Base-by-base conservation (phyloP, 2,113 vertebrate species). In the Zapus hudsonius region DNA sequence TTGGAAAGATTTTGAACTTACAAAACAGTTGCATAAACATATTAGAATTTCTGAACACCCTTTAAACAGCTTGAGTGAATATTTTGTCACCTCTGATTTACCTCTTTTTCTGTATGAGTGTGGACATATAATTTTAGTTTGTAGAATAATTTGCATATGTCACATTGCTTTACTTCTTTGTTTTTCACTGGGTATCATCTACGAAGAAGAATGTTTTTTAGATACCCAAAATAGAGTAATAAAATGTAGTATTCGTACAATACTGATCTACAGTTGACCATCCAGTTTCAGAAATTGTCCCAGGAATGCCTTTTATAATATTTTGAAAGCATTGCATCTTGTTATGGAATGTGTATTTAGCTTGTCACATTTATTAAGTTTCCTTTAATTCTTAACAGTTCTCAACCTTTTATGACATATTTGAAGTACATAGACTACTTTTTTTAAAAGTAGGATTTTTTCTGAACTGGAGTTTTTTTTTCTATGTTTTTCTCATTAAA, bases 1-100 rank as follows among this genome's bases (percentile, higher is more conserved):
- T 91, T 55, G 13, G 76, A 93, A 93, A 78, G 64, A 27, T n/a
- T n/a, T 79, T 15, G 36, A 86, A 31, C 17, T 90, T 84, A 36
- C 1, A 52, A 16, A 91, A 29, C 8, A 44, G 38, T 88, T 73
- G 20, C 0, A 9, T 70, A 69, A 55, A 57, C 10, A 13, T 19
- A 66, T 59, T 40, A 83, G 47, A 93, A 52, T 40, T 90, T 78
- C 47, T 36, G n/a, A 52, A 75, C 88, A 85, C 15, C 6, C 20
- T 92, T 94, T 81, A 42, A 79, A 66, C 3, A 59, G 16, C 42
- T 76, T 82, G 78, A 70, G 57, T 52, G 6, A 74, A 23, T 75
- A 64, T 67, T 91, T 73, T 83, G 17, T 87, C 36, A 64, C 4
- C 55, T 33, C 82, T 55, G 9, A 47, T 87, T 57, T 55, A 42